Evolutionary conservation across 1,140 invertebrate genomes (phyloP), one percentile per base, ranked within the genome.

Genomic region (Parasteatoda tepidariorum): DNA sequence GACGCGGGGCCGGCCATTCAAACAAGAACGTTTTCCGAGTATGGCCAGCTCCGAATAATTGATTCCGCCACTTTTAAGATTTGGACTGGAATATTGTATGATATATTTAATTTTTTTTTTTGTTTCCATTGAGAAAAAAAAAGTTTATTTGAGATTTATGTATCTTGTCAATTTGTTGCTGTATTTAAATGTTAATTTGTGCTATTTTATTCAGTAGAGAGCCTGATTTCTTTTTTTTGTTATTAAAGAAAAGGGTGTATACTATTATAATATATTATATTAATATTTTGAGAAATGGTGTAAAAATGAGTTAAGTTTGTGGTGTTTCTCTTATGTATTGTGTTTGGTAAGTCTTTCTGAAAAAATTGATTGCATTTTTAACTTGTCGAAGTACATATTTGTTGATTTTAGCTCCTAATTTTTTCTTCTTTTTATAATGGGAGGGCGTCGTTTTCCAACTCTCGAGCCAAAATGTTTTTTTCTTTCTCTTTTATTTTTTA

Each of bases 101-200:
- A 22, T 30, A 55, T 73, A 28, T 64, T 68, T 30, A 15, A 3
- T 81, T 22, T 31, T 59, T 22, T 71, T 82, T 11, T 34, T 83
- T 83, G 26, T 66, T 55, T 70, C 34, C 68, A 54, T 33, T 30
- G n/a, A n/a, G n/a, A n/a, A n/a, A n/a, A n/a, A 28, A 82, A 74
- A 83, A 22, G 70, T 74, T 83, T 83, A 83, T 83, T 83, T 83
- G 78, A 82, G 78, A 82, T 82, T 82, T 71, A 54, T 70, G 67
- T 82, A 70, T n/a, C 55, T 70, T 68, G 67, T 82, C 54, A 38
- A 67, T 82, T 68, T 82, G 67, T 57, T 82, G 48, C 54, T 82
- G 31, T 59, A 71, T 28, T 34, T 38, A 22, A 67, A 67, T 76
- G 59, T 79, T 66, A 79, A 22, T 26, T 26, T 54, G 78, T 82